phyloP scores from a whole-genome alignment of 2,888 invertebrate species.

The Heliconius ethilla region DNA sequence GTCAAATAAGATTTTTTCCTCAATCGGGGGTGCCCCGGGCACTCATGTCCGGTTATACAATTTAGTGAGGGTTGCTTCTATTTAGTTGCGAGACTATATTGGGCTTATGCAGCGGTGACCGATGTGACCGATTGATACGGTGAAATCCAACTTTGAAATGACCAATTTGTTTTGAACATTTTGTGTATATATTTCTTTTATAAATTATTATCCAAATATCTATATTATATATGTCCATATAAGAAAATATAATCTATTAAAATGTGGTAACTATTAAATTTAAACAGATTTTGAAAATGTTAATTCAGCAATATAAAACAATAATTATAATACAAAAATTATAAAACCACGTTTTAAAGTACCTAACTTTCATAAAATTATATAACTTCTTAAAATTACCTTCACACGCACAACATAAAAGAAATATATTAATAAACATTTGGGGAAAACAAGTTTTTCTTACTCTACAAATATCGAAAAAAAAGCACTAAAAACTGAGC shows the following conservation, averaged over 20 bases:
- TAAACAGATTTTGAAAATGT: no score
- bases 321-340: no score
- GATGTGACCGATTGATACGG: constrained; percentile 21
- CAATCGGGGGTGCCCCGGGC: constrained; percentile 62
- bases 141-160: constrained; percentile 25
- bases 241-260: no score
- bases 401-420: neutral
- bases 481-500: neutral
- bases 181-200: neutral
- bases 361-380: no score
- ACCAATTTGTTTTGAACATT: neutral
- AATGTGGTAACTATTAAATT: no score
- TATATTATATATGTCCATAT: neutral
- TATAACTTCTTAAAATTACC: neutral
- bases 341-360: no score
- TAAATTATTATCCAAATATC: neutral
- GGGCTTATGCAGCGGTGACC: constrained; percentile 26
- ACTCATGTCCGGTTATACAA: constrained; percentile 67
- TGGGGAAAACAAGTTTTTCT: neutral
- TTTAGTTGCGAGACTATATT: constrained; percentile 39
- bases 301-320: no score
- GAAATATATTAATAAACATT: neutral
- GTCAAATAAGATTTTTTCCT: constrained; percentile 81
- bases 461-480: neutral
- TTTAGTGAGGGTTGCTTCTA: constrained; percentile 55